Evolutionary conservation across 2,113 vertebrate species (phyloP), one percentile per base, ranked within the genome.

Genomic region (Meleagris gallopavo): DNA sequence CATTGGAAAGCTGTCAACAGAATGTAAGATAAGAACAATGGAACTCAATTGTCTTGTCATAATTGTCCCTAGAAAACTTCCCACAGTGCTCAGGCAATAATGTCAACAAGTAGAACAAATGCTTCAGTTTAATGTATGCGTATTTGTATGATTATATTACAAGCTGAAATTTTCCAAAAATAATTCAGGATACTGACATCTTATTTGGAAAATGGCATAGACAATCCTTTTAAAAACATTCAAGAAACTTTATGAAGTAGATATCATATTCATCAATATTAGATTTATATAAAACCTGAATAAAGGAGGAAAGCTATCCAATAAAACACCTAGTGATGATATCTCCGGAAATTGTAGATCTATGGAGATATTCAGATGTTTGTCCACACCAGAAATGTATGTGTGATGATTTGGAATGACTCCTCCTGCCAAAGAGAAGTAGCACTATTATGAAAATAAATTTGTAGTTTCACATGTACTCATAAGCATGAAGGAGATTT

Each of bases 1-100:
- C 55, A 94, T 86, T 74, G 83, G 75, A 86, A 95, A 95, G 50
- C 76, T 94, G 79, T 81, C 86, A 83, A 38, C 36, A 50, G 85
- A 80, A 73, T 30, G 54, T 41, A 87, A 90, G 52, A 73, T 65
- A 91, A 94, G 61, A 52, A 74, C 55, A 32, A 79, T 2, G 7
- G 82, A 89, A 88, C 34, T 71, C 64, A 80, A 9, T 12, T 67
- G 17, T 69, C 55, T 41, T 78, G 61, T 43, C 65, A 20, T 52
- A 95, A 83, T 29, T 8, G 4, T 36, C 43, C n/a, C 78, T 41
- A 89, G 32, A 64, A 80, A 50, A 29, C 34, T 19, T 17, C 58
- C 72, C 50, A 38, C 64, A 48, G 45, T 17, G 45, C 40, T 88
- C 71, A 76, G 40, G 55, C 21, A 36, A 22, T 40, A 38, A 48